Conservation (phyloP, 1,140 invertebrate species). For the Laodelphax striatellus region DNA sequence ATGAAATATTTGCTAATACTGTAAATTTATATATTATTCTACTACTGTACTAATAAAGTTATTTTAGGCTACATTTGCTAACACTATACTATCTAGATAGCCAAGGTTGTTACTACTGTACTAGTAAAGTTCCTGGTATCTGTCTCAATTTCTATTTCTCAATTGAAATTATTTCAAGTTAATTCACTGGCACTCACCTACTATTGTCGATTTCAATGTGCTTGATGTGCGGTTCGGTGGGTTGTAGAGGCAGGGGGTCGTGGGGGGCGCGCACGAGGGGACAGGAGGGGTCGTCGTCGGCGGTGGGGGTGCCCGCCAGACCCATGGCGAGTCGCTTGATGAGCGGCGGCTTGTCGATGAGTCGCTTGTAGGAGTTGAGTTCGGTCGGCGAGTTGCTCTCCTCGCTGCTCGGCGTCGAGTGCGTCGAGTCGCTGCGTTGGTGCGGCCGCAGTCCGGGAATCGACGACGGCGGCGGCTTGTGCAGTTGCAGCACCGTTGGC, state of each 20-base stretch:
- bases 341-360: constrained; percentile 67
- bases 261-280: neutral
- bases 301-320: constrained; percentile 35
- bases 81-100: too few relatives aligned
- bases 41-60: too few relatives aligned
- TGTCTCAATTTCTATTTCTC: too few relatives aligned
- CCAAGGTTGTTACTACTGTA: too few relatives aligned
- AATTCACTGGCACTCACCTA: constrained; percentile 34
- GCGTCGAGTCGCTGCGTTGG: constrained; percentile 18
- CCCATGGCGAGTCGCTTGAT: constrained; percentile 66
- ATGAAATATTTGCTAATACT: too few relatives aligned
- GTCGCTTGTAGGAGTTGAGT: constrained; percentile 69
- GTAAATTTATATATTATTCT: too few relatives aligned
- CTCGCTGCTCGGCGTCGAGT: constrained; percentile 65
- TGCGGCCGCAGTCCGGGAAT: constrained; percentile 36
- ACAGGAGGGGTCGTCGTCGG: constrained; percentile 26
- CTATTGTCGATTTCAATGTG: constrained; percentile 25
- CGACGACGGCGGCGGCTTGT: constrained; percentile 11
- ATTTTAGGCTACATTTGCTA: too few relatives aligned
- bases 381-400: constrained; percentile 81
- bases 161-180: too few relatives aligned
- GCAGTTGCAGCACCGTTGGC: constrained; percentile 18
- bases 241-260: neutral
- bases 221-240: constrained; percentile 8
- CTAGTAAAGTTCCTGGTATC: too few relatives aligned